Conservation (phyloP, 1,140 invertebrate species). For the Macrobrachium rosenbergii region DNA sequence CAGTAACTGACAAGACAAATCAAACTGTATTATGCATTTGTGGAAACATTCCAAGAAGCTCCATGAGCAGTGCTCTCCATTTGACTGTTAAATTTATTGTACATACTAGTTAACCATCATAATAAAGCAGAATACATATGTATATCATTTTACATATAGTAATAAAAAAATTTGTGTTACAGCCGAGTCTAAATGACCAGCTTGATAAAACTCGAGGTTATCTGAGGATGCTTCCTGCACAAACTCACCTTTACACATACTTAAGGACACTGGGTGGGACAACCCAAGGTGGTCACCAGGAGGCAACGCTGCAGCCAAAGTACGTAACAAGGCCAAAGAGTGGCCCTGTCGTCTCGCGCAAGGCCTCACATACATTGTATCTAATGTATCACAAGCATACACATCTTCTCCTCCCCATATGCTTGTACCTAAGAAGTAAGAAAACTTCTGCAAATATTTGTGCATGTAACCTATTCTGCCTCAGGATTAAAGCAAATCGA, state of each 20-base stretch:
- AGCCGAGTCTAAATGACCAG: too few species aligned
- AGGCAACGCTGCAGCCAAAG: slow-evolving; percentile 63
- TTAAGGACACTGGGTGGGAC: slow-evolving; percentile 68
- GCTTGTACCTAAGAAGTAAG: slow-evolving; percentile 65
- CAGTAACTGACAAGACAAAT: too few species aligned
- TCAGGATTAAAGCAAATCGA: too few species aligned
- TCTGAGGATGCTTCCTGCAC: not conserved
- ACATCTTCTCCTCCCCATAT: slow-evolving; percentile 66
- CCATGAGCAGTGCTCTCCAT: too few species aligned
- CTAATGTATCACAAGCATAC: slow-evolving; percentile 69
- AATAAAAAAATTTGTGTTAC: not conserved
- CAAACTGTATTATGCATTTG: too few species aligned
- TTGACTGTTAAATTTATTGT: too few species aligned
- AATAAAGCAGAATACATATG: not conserved
- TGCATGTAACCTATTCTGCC: not conserved
- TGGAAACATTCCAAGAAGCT: too few species aligned
- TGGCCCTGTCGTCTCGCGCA: slow-evolving; percentile 67
- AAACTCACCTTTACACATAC: slow-evolving; percentile 69
- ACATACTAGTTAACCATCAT: not conserved
- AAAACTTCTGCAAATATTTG: not conserved
- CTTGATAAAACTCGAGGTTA: not conserved
- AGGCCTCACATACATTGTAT: slow-evolving; percentile 69
- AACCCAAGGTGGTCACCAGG: slow-evolving; percentile 68
- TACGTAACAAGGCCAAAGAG: slow-evolving; percentile 65
- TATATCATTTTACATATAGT: too few species aligned